These are phyloP conservation scores for Trichoplusia ni DNA, from an alignment of 1,140 invertebrate genomes.

Conservation along the genomic window DNA sequence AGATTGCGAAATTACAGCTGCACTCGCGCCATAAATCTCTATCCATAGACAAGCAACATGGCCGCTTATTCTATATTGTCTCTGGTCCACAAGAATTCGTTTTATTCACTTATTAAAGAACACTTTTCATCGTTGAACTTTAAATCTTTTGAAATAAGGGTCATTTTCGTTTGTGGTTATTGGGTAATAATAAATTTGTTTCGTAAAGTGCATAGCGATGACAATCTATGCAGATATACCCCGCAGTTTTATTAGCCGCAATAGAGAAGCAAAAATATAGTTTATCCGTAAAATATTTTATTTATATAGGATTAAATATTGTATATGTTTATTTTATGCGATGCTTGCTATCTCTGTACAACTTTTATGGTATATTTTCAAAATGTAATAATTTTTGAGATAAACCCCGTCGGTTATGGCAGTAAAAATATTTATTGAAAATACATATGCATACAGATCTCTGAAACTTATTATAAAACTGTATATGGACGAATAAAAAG, in stretches of 20 bases:
- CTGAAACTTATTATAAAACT: no score
- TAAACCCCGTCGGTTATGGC: neutral
- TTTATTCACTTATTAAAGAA: constrained; percentile 38
- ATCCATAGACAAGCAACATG: constrained; percentile 60
- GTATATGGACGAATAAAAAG: no score
- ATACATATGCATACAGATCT: neutral
- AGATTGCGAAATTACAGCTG: constrained; percentile 55
- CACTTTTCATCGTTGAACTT: constrained; percentile 10
- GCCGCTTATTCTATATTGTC: constrained; percentile 60
- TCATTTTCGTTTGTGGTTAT: constrained; percentile 16
- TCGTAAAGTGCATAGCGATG: constrained; percentile 31
- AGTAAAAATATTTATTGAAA: neutral
- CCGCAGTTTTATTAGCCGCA: constrained; percentile 36
- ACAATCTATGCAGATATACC: constrained; percentile 35
- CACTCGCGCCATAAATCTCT: constrained; percentile 54
- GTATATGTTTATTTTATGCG: constrained; percentile 16
- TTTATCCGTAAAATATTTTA: constrained; percentile 28
- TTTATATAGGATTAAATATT: constrained; percentile 4
- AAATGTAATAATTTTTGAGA: neutral
- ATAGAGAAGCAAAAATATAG: constrained; percentile 36
- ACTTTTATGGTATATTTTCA: constrained; percentile 1
- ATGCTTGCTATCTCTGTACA: neutral
- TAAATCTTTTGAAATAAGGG: constrained; percentile 24
- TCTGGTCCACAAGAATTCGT: constrained; percentile 49
- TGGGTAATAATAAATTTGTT: constrained; percentile 23